A percentile compares a stretch with the other conserved stretches of the same genome.
Conservation (phyloP, 2,888 invertebrate species). For the Creontiades dilutus region DNA sequence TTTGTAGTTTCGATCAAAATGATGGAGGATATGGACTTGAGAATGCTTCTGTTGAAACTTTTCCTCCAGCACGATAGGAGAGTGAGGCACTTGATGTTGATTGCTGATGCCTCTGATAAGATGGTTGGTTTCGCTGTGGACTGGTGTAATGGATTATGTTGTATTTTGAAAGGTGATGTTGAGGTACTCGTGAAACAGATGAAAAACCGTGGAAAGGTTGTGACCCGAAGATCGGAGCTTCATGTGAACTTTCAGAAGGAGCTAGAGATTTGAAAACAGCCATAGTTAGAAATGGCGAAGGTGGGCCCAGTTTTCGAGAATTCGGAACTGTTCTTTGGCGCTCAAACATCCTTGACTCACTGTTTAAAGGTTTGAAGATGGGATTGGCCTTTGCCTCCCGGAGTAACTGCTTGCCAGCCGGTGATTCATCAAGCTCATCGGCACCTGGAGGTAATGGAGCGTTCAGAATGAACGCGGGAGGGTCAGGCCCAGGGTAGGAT, state of each 20-base stretch:
- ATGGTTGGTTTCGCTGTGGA: not conserved
- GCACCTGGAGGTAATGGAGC: slow-evolving; percentile 61
- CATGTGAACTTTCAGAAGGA: not conserved
- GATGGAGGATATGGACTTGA: not conserved
- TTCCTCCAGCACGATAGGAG: not conserved
- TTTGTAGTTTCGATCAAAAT: not conserved
- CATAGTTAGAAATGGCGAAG: slow-evolving; percentile 47
- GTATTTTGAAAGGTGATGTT: not conserved
- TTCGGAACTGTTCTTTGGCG: not conserved
- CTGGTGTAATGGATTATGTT: not conserved
- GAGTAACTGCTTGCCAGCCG: slow-evolving; percentile 27
- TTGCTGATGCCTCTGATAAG: not conserved
- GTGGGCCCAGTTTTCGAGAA: slow-evolving; percentile 23
- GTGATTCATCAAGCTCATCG: slow-evolving; percentile 69
- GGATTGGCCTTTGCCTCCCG: slow-evolving; percentile 49
- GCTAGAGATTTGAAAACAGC: slow-evolving; percentile 33
- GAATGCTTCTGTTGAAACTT: not conserved
- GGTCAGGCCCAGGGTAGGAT: not conserved
- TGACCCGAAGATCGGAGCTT: not conserved
- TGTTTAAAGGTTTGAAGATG: slow-evolving; percentile 14
- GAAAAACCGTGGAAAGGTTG: not conserved
- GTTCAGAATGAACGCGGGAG: slow-evolving; percentile 62
- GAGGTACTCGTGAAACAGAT: not conserved
- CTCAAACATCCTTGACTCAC: not conserved
- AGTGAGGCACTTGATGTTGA: not conserved